Percentiles rank a stretch among this genome's conserved stretches.
Conservation (phyloP, 2,888 invertebrate genomes). For the Autographa gamma region DNA sequence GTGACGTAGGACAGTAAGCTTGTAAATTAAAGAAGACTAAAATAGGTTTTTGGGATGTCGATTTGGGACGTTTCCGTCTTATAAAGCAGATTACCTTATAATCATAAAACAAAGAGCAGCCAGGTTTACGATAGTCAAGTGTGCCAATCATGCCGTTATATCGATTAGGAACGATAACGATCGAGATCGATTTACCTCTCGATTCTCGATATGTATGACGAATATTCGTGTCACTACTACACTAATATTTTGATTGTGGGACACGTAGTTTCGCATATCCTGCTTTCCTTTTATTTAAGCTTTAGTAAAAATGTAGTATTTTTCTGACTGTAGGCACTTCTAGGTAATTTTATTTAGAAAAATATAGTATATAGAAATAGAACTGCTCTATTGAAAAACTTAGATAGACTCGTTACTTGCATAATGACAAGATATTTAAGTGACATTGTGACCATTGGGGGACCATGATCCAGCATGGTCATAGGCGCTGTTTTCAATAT, state of each 20-base stretch:
- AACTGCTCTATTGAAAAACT: no score
- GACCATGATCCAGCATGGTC: no score
- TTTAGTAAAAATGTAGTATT: constrained; percentile 35
- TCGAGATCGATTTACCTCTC: constrained; percentile 58
- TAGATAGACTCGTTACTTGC: no score
- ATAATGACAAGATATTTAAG: no score
- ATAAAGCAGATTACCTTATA: constrained; percentile 33
- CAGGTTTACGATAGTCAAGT: constrained; percentile 24
- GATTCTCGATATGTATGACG: constrained; percentile 53
- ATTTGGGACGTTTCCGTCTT: neutral
- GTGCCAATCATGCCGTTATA: constrained; percentile 56
- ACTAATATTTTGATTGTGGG: constrained; percentile 52
- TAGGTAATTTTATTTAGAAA: no score
- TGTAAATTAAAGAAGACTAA: no score
- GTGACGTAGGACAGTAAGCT: no score
- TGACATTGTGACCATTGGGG: no score
- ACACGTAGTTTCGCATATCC: constrained; percentile 46
- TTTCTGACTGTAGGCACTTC: neutral
- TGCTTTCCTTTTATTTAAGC: constrained; percentile 48
- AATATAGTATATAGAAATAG: no score
- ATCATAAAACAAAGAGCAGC: constrained; percentile 36
- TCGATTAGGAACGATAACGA: constrained; percentile 64
- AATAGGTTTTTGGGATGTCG: no score
- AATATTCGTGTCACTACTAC: constrained; percentile 59
- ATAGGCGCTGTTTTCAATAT: no score